Base-by-base conservation (phyloP, 2,797 vertebrate genomes). In the Tenualosa thibaudeaui region DNA sequence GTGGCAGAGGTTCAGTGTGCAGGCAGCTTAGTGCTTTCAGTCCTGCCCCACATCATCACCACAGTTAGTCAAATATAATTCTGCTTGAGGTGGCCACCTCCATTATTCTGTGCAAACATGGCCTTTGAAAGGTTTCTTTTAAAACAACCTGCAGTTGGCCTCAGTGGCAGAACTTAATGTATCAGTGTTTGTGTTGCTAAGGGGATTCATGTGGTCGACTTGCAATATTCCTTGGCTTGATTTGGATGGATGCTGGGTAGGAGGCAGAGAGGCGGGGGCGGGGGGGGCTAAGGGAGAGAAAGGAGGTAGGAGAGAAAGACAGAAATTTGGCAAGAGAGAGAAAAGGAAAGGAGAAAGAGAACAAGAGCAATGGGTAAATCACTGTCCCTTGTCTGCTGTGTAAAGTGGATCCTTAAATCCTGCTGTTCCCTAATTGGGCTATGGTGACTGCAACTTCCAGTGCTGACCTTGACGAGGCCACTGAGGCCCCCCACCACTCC, bases 361-460 rank as follows among this genome's bases (percentile, higher is more conserved):
- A 17, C 15, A 0, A 17, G 53, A 17, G 53, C 19, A 40, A 26
- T 26, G 13, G 12, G 31, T 71, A 71, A 71, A 71, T 71, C 31
- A 15, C 65, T 71, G 65, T 71, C 65, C 26, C 31, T 71, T 81
- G 90, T 68, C 86, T 86, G 81, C 86, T 88, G 88, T 92, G 89
- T 88, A 22, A 83, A 40, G 65, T 13, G 26, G 65, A 68, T 10
- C 9, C 26, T 68, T 68, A 68, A 71, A 71, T 71, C 31, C 31
- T 71, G 24, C 65, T 40, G 26, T 37, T 71, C 65, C 65, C 37
- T 71, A 71, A 71, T 71, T 71, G 65, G 65, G 31, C 65, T 13
- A 9, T 71, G 65, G 65, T 40, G 65, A 37, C 65, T 15, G 65
- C 3, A 10, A 26, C 26, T 37, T 10, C 24, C 65, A 24, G 8